phyloP scores from a whole-genome alignment of 2,888 invertebrate genomes.

The Myopa tessellatipennis region DNA sequence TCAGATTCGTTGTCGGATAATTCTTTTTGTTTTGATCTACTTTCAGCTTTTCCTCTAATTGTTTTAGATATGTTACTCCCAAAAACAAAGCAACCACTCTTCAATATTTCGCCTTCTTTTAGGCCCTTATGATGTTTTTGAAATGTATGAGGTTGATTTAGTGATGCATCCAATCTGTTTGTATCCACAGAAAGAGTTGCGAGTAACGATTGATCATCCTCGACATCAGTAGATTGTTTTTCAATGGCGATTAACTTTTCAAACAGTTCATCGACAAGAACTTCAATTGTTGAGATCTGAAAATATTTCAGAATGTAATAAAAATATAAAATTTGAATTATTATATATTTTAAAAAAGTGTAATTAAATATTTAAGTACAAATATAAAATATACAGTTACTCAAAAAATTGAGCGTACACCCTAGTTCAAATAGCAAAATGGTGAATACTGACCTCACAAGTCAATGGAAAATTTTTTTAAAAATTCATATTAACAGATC shows the following conservation, averaged over 20 bases:
- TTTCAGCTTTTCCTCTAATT: neutral
- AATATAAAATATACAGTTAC: too few relatives aligned
- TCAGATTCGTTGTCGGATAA: conserved; percentile 64
- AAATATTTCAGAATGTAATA: neutral
- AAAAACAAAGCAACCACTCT: neutral
- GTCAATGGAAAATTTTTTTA: too few relatives aligned
- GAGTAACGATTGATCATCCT: conserved; percentile 51
- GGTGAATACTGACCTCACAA: too few relatives aligned
- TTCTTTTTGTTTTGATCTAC: conserved; percentile 3
- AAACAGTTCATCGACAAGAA: conserved; percentile 85
- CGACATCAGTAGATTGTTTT: conserved; percentile 57
- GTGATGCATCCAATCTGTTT: conserved; percentile 17
- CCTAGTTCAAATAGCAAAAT: too few relatives aligned
- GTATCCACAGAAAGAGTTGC: conserved; percentile 33
- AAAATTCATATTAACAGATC: too few relatives aligned
- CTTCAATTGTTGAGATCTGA: conserved; percentile 83
- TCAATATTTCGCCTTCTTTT: conserved; percentile 5
- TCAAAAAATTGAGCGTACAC: too few relatives aligned
- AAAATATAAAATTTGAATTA: neutral
- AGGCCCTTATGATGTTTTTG: conserved; percentile 38
- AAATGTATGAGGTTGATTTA: conserved; percentile 20
- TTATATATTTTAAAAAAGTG: too few relatives aligned
- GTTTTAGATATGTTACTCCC: conserved; percentile 8
- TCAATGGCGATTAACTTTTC: conserved; percentile 80
- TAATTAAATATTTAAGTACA: too few relatives aligned